Base-by-base conservation (phyloP, 2,888 invertebrate genomes). In the Tortrix viridana region DNA sequence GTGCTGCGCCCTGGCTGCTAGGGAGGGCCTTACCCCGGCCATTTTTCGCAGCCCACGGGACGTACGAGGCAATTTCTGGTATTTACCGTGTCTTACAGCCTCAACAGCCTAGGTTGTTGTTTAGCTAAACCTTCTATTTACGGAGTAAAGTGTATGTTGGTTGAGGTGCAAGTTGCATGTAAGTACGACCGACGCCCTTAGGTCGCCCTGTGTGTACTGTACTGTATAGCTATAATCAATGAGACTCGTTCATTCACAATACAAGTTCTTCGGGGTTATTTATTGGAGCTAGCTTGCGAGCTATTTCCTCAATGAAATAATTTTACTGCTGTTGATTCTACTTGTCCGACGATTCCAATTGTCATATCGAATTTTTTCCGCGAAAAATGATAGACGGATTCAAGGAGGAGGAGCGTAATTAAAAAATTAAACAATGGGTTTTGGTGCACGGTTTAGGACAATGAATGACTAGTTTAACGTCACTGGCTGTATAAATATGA, bases 241-340 rank as follows among this genome's bases (percentile, higher is more conserved):
- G 91, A 87, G 79, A 80, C 71, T 65, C 79, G 82, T 90, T 91
- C 91, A 92, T 92, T 92, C 91, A 92, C 88, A 83, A 89, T 89
- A 85, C 83, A 83, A 82, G 81, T 79, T 75, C 80, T 82, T 87
- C 86, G 88, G 85, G 89, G 89, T 89, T 89, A 87, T 84, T 79
- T n/a, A n/a, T n/a, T 81, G 80, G 72, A 85, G 82, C 82, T 82
- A 78, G 76, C 80, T 82, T 79, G 66, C 71, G 67, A 75, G 79
- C 78, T 81, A 74, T 80, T 78, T 80, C 71, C 71, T 80, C 78
- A 84, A 83, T 85, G 83, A 80, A 79, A 76, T 74, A 22, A 53
- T 63, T 57, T 53, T 41, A 58, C 52, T 48, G 48, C 63, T 26
- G 47, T 57, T 57, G 14, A 58, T 63, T 53, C 53, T 48, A 20